These are phyloP conservation scores for Cataglyphis cursor DNA, from an alignment of 2,888 invertebrate genomes.

Conservation along the genomic window DNA sequence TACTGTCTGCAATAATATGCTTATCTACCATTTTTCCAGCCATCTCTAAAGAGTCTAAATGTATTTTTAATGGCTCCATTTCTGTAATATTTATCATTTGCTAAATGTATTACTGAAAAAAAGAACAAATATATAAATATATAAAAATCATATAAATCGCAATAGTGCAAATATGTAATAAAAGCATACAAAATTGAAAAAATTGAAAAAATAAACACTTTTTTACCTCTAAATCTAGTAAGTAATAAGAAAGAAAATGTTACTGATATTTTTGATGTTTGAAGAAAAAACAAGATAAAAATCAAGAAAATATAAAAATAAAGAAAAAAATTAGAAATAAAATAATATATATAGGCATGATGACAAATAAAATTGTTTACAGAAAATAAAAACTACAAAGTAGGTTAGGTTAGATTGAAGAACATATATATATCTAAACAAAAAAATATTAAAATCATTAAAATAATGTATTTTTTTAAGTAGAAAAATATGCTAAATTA, in stretches of 20 bases:
- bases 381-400: background rate
- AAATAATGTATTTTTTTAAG: background rate
- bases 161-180: constrained; percentile 25
- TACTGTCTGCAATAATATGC: constrained; percentile 90
- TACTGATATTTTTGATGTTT: background rate
- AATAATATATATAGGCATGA: background rate
- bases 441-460: background rate
- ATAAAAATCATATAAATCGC: constrained; percentile 36
- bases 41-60: constrained; percentile 91
- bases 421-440: background rate
- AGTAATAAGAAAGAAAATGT: background rate
- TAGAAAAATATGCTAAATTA: background rate
- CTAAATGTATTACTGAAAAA: constrained; percentile 51
- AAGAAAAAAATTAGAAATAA: constrained; percentile 23
- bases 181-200: constrained; percentile 11
- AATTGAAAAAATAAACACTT: background rate
- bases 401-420: constrained; percentile 34
- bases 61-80: constrained; percentile 86
- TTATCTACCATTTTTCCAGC: constrained; percentile 94
- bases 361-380: background rate
- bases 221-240: background rate
- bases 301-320: background rate
- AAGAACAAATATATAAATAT: constrained; percentile 50
- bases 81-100: constrained; percentile 65
- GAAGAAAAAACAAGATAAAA: constrained; percentile 1